phyloP scores from a whole-genome alignment of 2,888 invertebrate genomes.

The Isotomurus palustris region DNA sequence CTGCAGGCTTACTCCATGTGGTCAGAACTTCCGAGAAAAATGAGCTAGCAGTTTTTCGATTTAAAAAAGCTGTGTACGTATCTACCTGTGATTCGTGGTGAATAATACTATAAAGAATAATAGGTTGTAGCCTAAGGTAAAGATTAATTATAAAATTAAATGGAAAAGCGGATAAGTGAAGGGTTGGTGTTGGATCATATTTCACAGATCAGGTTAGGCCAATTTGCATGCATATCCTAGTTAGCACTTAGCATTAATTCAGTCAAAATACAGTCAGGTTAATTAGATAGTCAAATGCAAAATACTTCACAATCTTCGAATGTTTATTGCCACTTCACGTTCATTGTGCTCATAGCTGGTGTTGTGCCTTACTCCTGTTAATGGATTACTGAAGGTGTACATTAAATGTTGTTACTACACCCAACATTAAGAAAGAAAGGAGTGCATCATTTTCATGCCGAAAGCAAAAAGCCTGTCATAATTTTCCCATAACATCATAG shows the following conservation, averaged over 20 bases:
- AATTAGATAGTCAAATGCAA: conserved; percentile 5
- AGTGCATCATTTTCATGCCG: neutral
- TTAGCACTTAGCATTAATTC: conserved; percentile 8
- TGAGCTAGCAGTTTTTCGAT: too few species aligned
- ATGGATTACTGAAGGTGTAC: too few species aligned
- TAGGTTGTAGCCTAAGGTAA: too few species aligned
- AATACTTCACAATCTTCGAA: neutral
- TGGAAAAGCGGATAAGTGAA: conserved; percentile 4
- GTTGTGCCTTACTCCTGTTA: too few species aligned
- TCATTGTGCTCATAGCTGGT: too few species aligned
- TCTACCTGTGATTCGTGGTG: too few species aligned
- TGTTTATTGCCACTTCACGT: neutral
- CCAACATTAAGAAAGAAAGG: neutral
- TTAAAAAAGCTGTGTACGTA: too few species aligned
- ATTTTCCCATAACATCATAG: too few species aligned
- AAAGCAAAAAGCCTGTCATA: neutral
- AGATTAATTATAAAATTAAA: conserved; percentile 10
- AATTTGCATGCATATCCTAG: conserved; percentile 10
- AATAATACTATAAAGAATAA: too few species aligned
- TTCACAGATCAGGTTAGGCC: conserved; percentile 7
- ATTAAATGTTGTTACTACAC: too few species aligned
- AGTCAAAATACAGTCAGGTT: neutral
- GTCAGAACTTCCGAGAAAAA: too few species aligned
- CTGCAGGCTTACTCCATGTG: too few species aligned
- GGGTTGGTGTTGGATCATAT: conserved; percentile 5